These are phyloP conservation scores for Apogon hyalosoma DNA, from an alignment of 2,797 vertebrate genomes.

Conservation along the genomic window DNA sequence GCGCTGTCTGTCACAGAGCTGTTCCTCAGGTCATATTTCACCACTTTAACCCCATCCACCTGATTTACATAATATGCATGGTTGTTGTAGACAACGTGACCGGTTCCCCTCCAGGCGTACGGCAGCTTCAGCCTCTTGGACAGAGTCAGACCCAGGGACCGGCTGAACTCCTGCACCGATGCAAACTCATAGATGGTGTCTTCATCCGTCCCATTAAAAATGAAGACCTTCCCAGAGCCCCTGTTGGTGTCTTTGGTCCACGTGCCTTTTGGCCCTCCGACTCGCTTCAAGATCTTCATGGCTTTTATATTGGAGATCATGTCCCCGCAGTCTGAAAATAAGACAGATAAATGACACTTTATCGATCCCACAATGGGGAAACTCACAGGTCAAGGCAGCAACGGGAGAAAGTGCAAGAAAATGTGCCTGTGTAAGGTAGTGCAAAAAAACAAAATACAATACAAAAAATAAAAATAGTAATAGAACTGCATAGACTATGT, in stretches of 20 bases:
- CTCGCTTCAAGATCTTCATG: conserved; percentile 97
- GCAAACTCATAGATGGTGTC: conserved; percentile 89
- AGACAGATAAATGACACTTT: conserved; percentile 4
- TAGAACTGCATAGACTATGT: too few relatives aligned
- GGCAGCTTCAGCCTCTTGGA: conserved; percentile 89
- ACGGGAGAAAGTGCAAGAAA: too few relatives aligned
- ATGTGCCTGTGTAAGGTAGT: too few relatives aligned
- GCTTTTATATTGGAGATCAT: conserved; percentile 93
- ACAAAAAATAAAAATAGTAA: too few relatives aligned
- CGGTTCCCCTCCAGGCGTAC: conserved; percentile 91
- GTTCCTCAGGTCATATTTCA: conserved; percentile 91
- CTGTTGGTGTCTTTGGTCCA: conserved; percentile 91
- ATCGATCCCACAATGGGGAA: too few relatives aligned
- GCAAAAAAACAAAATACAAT: too few relatives aligned
- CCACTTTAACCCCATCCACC: conserved; percentile 86
- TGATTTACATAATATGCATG: conserved; percentile 90
- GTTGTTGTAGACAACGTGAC: conserved; percentile 89
- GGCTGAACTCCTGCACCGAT: conserved; percentile 90
- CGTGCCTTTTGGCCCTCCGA: conserved; percentile 88
- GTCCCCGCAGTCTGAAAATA: conserved; percentile 90
- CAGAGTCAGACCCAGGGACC: conserved; percentile 85
- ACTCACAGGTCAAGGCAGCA: too few relatives aligned
- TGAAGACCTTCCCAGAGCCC: conserved; percentile 88
- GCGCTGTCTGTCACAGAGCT: conserved; percentile 88
- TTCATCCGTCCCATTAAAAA: conserved; percentile 90